Conservation (phyloP, 2,797 vertebrate species). For the Myotis pilosus region DNA sequence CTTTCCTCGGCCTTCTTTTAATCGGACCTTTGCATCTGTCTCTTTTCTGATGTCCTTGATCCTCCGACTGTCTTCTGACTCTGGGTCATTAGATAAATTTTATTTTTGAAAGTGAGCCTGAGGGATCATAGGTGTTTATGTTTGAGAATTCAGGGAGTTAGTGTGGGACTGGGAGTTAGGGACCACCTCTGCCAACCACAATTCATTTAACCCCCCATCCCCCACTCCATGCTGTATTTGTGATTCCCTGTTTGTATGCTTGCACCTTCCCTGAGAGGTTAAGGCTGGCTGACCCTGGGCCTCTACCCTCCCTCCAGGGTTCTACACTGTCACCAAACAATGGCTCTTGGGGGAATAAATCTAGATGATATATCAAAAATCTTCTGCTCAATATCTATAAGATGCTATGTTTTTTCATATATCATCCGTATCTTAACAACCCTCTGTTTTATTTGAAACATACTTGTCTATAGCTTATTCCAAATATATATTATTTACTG, state of each 20-base stretch:
- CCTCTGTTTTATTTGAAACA: neutral
- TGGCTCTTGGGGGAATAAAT: neutral
- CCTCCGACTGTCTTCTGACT: neutral
- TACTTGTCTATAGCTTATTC: neutral
- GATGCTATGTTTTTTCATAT: neutral
- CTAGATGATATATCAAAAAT: neutral
- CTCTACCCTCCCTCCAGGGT: neutral
- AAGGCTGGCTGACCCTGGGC: neutral
- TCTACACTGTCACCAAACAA: conserved; percentile 68
- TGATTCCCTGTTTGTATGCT: conserved; percentile 55
- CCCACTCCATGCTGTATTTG: conserved; percentile 16
- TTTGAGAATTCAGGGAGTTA: neutral
- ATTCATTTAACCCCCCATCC: neutral
- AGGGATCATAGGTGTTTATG: neutral
- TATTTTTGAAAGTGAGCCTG: neutral
- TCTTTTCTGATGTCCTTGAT: neutral
- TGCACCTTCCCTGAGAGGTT: conserved; percentile 24
- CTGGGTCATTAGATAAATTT: neutral
- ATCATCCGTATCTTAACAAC: neutral
- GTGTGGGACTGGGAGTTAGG: neutral
- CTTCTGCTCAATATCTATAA: neutral
- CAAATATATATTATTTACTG: neutral
- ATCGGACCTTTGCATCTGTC: neutral
- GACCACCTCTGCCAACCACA: neutral
- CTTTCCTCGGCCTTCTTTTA: neutral